Base-by-base conservation (phyloP, 2,113 vertebrate species). In the Parus major region DNA sequence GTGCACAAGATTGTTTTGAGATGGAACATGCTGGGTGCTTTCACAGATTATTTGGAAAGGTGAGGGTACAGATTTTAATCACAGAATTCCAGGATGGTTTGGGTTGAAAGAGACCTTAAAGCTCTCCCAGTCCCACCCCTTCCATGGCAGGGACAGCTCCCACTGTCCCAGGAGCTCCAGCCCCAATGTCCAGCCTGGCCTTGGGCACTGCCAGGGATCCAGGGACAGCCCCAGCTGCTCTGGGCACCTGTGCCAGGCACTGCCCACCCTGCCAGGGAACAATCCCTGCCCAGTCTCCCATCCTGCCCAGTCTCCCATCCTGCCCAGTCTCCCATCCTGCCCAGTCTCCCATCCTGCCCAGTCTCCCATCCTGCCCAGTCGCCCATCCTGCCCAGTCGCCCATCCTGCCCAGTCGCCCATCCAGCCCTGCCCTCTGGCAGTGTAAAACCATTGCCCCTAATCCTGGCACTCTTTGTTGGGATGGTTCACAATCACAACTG, bases 341-440 rank as follows among this genome's bases (percentile, higher is more conserved):
- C n/a, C n/a, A n/a, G n/a, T n/a, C n/a, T n/a, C n/a, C n/a, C n/a
- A n/a, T n/a, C 29, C 47, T 61, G 1, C 41, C 46, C 17, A 27
- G 0, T 1, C 4, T 69, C 47, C 41, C 20, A 47, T 7, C 46
- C 0, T 12, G 0, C 47, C n/a, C n/a, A n/a, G n/a, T n/a, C n/a
- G n/a, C n/a, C n/a, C n/a, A n/a, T n/a, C n/a, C n/a, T n/a, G n/a
- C n/a, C n/a, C n/a, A n/a, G n/a, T n/a, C n/a, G n/a, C n/a, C n/a
- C n/a, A n/a, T n/a, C 29, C 47, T 61, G 1, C 41, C 46, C 17
- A 27, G 0, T 1, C 4, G 61, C 47, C 41, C 20, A 47, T 7
- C 46, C 0, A 12, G 0, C 47, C 20, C 44, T 52, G 44, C 3
- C 23, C 29, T 53, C 16, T 60, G 61, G 39, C 61, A 60, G 20